Base-by-base conservation (phyloP, 2,113 vertebrate genomes). In the Lutjanus erythropterus region DNA sequence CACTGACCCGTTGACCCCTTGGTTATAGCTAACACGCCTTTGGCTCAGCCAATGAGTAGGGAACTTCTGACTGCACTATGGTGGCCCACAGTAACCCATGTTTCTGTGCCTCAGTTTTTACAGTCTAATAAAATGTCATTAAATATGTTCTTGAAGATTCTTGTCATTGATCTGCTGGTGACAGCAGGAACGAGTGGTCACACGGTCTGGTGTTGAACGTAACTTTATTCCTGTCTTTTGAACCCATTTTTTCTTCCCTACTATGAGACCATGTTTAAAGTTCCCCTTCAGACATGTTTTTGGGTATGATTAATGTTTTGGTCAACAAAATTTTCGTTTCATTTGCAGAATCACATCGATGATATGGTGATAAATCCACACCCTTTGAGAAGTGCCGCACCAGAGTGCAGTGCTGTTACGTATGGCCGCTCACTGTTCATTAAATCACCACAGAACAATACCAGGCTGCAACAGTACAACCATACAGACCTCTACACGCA, bases 1-100 rank as follows among this genome's bases (percentile, higher is more conserved):
- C 18, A 27, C 39, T 81, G 65, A 81, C 74, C 60, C 3, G 33
- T n/a, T 79, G 55, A 88, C 81, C 61, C 52, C 4, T 50, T 1
- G 6, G 5, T 50, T 37, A 25, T 6, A 21, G 37, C 29, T 3
- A 52, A 80, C 79, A 86, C 86, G 58, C 91, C 93, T 91, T 68
- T 25, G 31, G 59, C 29, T 84, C 55, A 73, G 66, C 93, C 93
- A 93, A 93, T 95, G 29, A 88, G 56, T 5, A 6, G 15, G 11
- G 16, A 16, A 49, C 1, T 5, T 35, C 50, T n/a, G 14, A 56
- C 50, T 46, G 58, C n/a, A 33, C 14, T 49, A 23, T 16, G 6
- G 42, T 37, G 53, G 37, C 41, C 46, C 50, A 27, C 15, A 23
- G 27, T 21, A 50, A 61, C 72, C 46, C 72, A 47, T 78, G 42